Percentiles rank a stretch among this genome's conserved stretches.
phyloP scores from a whole-genome alignment of 2,888 invertebrate species.

The Shargacucullia verbasci region DNA sequence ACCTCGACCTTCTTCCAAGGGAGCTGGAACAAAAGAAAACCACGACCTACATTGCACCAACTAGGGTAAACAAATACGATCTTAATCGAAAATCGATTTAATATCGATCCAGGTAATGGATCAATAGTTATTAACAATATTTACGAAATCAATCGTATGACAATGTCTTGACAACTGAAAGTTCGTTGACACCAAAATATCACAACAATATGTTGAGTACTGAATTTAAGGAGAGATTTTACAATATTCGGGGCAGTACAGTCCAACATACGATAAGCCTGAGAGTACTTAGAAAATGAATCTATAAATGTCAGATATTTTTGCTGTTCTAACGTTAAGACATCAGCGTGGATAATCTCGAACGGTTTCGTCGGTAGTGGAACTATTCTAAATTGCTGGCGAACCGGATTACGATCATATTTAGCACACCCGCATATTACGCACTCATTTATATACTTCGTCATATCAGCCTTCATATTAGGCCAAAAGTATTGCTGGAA shows the following conservation, averaged over 20 bases:
- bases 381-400: slow-evolving; percentile 2
- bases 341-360: background rate
- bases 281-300: slow-evolving; percentile 7
- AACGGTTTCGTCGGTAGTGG: slow-evolving; percentile 5
- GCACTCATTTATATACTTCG: background rate
- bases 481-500: background rate
- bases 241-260: slow-evolving; percentile 7
- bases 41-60: too few relatives aligned
- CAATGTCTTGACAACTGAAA: too few relatives aligned
- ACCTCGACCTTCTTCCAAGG: too few relatives aligned
- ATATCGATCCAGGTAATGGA: too few relatives aligned
- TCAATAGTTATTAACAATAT: too few relatives aligned
- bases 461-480: background rate
- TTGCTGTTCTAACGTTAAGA: background rate
- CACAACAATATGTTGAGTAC: slow-evolving; percentile 7
- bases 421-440: background rate
- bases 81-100: too few relatives aligned
- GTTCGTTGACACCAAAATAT: slow-evolving; percentile 1
- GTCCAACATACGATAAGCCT: slow-evolving; percentile 4
- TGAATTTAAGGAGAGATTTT: slow-evolving; percentile 5
- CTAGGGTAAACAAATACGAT: too few relatives aligned
- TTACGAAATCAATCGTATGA: too few relatives aligned
- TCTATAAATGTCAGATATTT: background rate
- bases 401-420: slow-evolving; percentile 1
- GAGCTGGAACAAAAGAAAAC: too few relatives aligned